These are phyloP conservation scores for Eilema caniola DNA, from an alignment of 2,888 invertebrate genomes.

Conservation along the genomic window DNA sequence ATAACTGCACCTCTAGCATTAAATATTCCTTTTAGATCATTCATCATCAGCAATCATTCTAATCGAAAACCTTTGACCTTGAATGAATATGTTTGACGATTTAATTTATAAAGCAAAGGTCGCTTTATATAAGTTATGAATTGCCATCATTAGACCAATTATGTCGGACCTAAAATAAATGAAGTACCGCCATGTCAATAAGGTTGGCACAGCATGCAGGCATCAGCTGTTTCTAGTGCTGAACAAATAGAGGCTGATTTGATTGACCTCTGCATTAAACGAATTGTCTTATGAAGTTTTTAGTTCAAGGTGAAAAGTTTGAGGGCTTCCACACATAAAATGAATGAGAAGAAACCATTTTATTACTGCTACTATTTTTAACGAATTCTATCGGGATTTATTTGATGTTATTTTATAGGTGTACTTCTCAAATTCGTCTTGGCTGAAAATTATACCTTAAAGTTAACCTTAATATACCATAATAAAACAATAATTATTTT, in stretches of 20 bases:
- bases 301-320: slow-evolving; percentile 8
- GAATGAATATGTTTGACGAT: neutral
- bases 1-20: too few species aligned
- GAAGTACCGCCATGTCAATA: neutral
- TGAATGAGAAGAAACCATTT: neutral
- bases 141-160: slow-evolving; percentile 4
- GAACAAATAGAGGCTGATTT: slow-evolving; percentile 15
- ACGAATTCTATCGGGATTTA: too few species aligned
- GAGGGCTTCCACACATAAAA: neutral
- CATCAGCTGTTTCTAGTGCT: slow-evolving; percentile 18
- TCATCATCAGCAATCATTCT: neutral
- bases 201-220: neutral
- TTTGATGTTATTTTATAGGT: too few species aligned
- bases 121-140: neutral
- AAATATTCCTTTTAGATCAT: too few species aligned
- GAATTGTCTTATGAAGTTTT: slow-evolving; percentile 15
- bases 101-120: neutral
- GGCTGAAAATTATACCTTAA: too few species aligned
- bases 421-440: too few species aligned
- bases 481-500: too few species aligned
- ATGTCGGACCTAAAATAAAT: neutral
- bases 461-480: too few species aligned
- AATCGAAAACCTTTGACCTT: neutral
- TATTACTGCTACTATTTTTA: too few species aligned
- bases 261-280: slow-evolving; percentile 22